phyloP scores from a whole-genome alignment of 2,888 invertebrate genomes.

The Tetragonisca angustula region DNA sequence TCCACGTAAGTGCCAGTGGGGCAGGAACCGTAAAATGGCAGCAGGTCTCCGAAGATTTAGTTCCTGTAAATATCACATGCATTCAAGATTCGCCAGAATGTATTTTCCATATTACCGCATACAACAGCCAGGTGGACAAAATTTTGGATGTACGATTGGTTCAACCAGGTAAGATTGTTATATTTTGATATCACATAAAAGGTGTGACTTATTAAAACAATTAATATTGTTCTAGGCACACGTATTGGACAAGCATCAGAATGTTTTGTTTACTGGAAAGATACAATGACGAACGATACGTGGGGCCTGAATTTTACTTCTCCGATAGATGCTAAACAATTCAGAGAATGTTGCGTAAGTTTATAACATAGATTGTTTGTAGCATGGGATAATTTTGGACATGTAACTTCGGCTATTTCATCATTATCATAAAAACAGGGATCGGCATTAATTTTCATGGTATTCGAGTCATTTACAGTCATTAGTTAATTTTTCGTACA shows the following conservation, averaged over 20 bases:
- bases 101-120: constrained; percentile 99
- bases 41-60: constrained; percentile 98
- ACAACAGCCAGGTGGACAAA: constrained; percentile 99
- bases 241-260: constrained; percentile 98
- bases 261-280: constrained; percentile 99
- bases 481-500: constrained; percentile 84
- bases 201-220: neutral
- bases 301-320: constrained; percentile 99
- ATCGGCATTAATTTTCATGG: constrained; percentile 4
- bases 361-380: constrained; percentile 68
- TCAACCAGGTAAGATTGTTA: constrained; percentile 92
- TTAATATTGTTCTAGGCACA: constrained; percentile 89
- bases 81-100: constrained; percentile 98
- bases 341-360: constrained; percentile 98
- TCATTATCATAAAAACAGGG: neutral
- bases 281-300: constrained; percentile 97
- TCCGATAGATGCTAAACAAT: constrained; percentile 98
- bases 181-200: neutral
- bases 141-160: constrained; percentile 98
- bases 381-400: neutral
- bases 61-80: constrained; percentile 99
- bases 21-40: constrained; percentile 98
- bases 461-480: constrained; percentile 62
- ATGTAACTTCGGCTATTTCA: neutral
- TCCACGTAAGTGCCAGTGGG: constrained; percentile 97